Base-by-base conservation (phyloP, 2,888 invertebrate species). In the Andricus curvator region DNA sequence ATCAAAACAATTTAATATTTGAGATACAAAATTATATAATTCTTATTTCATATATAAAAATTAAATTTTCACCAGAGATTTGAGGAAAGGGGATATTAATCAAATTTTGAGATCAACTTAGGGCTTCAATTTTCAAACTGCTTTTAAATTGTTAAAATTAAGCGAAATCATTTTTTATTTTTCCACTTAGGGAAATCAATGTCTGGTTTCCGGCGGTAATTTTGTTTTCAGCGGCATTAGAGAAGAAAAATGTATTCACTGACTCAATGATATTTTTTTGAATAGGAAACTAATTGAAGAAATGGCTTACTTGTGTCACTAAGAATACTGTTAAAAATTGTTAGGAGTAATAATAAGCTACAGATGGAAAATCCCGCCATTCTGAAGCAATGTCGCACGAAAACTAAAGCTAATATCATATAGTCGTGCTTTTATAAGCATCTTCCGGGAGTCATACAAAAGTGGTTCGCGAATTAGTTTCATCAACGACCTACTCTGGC, bases 391-490 rank as follows among this genome's bases (percentile, higher is more conserved):
- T 80, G 83, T 81, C 79, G 78, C 82, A 80, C 79, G 79, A 82
- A 83, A 81, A 85, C 83, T 85, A 83, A 77, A 76, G 78, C 81
- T 74, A 67, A 77, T 76, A 81, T 80, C 80, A 81, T 79, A 79
- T 84, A 82, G 70, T 78, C 41, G 77, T 81, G 65, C 83, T 85
- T 84, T 84, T 85, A 85, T 84, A 85, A 83, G 85, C 84, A 84
- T 82, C 82, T 81, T 83, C 85, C 84, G 85, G 78, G 82, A 84
- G 48, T 74, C 70, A 74, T 70, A 48, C 70, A 70, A 70, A 70
- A 70, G 48, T 70, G 51, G 70, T 70, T 51, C 70, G 51, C 51
- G 51, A 70, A 70, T 74, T 74, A 74, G 70, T 74, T 74, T 74
- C 70, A 74, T 74, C 70, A 74, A 74, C 70, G 70, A 48, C 48